Base-by-base conservation (phyloP, 2,797 vertebrate species). In the Xerus rutilus region DNA sequence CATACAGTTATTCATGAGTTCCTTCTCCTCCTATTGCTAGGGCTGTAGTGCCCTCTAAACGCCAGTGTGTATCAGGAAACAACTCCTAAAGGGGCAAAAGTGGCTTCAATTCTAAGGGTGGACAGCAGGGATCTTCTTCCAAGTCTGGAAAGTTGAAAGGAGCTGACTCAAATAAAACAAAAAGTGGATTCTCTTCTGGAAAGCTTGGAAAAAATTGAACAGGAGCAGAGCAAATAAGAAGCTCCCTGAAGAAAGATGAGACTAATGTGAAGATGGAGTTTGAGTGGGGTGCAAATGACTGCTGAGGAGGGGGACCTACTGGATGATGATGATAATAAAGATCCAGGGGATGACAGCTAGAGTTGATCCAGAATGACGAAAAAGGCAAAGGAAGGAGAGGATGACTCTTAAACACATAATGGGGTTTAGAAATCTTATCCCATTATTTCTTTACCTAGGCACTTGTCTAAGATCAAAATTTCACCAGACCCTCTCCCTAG, bases 141-240 rank as follows among this genome's bases (percentile, higher is more conserved):
- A 57, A 57, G 54, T 57, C 54, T 57, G 54, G 54, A 57, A 57
- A 57, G 54, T 57, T 57, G 54, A 57, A 57, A 8, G 20, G 20
- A 57, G 54, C 54, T 57, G 54, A 57, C 54, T 23, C 99, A 99
- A 98, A 99, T 99, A 98, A 99, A 99, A 96, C 99, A 99, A 98
- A 99, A 99, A 97, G 99, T 99, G 98, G 99, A 99, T 97, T 99
- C 99, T 96, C 98, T 99, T 89, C 98, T 99, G 98, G 99, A 99
- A 97, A 99, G 98, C 97, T 97, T 99, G 86, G 99, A 99, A 96
- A 99, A 98, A 97, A 99, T 99, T 98, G 99, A 99, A 96, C 99
- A 99, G 96, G 99, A 99, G 69, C 99, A 99, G 98, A 98, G 98
- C 98, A 99, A 99, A 97, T 99, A 99, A 98, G 98, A 97, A 79